phyloP scores from a whole-genome alignment of 2,888 invertebrate species.

The Hymenopus coronatus region DNA sequence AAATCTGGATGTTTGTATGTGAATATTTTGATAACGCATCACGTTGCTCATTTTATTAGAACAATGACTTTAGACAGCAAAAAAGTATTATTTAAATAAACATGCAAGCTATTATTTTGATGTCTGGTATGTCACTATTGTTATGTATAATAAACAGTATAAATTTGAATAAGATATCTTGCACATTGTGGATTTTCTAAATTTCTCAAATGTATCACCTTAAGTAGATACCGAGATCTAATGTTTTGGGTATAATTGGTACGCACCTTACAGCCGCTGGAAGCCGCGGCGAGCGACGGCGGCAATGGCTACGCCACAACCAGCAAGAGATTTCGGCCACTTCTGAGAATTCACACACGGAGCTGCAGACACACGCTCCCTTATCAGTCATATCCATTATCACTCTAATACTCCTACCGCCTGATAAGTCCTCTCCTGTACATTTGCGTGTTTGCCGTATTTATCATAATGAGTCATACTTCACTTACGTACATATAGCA shows the following conservation, averaged over 20 bases:
- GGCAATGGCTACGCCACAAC: not conserved
- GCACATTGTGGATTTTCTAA: too few species aligned
- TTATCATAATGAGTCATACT: not conserved
- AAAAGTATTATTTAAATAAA: too few species aligned
- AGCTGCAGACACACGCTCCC: not conserved
- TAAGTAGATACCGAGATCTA: too few species aligned
- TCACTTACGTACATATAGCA: not conserved
- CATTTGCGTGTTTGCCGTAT: not conserved
- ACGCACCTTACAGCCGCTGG: not conserved
- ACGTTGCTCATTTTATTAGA: too few species aligned
- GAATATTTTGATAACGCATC: too few species aligned
- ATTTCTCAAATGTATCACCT: too few species aligned
- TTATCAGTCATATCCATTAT: not conserved
- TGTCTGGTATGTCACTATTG: too few species aligned
- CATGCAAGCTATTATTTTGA: too few species aligned
- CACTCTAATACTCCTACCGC: not conserved
- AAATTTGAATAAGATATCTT: too few species aligned
- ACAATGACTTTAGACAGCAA: too few species aligned
- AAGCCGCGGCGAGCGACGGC: not conserved
- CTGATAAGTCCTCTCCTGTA: not conserved
- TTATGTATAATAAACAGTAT: too few species aligned
- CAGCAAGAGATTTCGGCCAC: not conserved
- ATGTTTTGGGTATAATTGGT: not conserved
- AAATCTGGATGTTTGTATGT: too few species aligned
- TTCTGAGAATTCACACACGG: not conserved